These are phyloP conservation scores for Drosophila subobscura DNA, from an alignment of 1,140 invertebrate species.

Conservation along the genomic window DNA sequence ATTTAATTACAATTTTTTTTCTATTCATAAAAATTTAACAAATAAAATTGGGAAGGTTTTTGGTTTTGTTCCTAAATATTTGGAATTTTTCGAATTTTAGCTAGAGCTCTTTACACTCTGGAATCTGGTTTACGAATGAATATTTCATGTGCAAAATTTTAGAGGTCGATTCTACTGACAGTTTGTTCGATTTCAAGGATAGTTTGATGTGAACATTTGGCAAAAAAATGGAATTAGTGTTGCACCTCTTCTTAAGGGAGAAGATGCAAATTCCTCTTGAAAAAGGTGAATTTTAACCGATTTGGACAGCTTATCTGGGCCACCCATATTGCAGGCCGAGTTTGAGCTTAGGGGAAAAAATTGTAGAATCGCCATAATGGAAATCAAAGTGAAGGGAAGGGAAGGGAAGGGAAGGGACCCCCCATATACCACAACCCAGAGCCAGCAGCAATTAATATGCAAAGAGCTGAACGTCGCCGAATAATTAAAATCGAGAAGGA, in stretches of 20 bases:
- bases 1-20: neutral
- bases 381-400: conserved; percentile 61
- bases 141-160: accelerated
- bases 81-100: conserved; percentile 26
- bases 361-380: conserved; percentile 53
- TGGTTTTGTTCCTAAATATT: conserved; percentile 9
- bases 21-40: conserved; percentile 4
- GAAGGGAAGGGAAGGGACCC: neutral
- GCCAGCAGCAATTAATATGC: conserved; percentile 68
- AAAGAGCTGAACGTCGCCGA: conserved; percentile 57
- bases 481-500: conserved; percentile 73
- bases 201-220: conserved; percentile 16
- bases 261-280: neutral
- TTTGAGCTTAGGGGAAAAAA: conserved; percentile 37
- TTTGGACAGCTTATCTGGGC: conserved; percentile 56
- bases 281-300: conserved; percentile 22
- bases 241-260: too few relatives aligned
- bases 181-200: conserved; percentile 20
- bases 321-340: conserved; percentile 50
- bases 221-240: too few relatives aligned
- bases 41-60: conserved; percentile 25
- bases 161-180: neutral
- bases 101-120: conserved; percentile 43
- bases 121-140: conserved; percentile 47
- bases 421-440: neutral